phyloP scores from a whole-genome alignment of 1,140 invertebrate species.

The Achroia grisella region DNA sequence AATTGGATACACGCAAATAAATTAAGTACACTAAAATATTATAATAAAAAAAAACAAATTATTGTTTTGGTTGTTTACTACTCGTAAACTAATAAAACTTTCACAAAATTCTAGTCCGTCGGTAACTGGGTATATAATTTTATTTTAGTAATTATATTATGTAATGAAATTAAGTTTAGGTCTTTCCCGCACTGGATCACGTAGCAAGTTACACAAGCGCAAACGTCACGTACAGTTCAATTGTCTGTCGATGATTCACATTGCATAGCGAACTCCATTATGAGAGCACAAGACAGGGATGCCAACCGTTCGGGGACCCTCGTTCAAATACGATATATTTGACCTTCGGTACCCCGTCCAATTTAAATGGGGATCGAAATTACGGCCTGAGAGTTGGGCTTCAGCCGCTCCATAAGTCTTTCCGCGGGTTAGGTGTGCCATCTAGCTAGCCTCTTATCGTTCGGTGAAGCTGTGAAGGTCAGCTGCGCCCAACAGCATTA shows the following conservation, averaged over 20 bases:
- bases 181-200: constrained; percentile 53
- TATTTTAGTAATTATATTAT: constrained; percentile 65
- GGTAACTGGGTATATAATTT: constrained; percentile 35
- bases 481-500: no score
- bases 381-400: no score
- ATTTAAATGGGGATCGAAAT: no score
- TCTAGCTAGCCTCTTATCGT: no score
- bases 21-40: background rate
- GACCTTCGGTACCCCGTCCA: no score
- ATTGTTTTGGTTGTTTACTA: background rate
- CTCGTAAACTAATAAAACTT: constrained; percentile 30
- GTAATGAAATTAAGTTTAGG: constrained; percentile 47
- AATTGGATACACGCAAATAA: no score
- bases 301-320: no score
- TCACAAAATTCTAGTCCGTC: constrained; percentile 45
- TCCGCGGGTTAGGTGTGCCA: no score
- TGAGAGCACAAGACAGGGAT: background rate
- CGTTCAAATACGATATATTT: no score
- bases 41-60: background rate
- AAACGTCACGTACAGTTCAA: constrained; percentile 53
- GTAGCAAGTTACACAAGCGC: constrained; percentile 56
- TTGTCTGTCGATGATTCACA: constrained; percentile 49
- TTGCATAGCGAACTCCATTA: background rate
- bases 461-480: no score
- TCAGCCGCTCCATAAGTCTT: no score